Percentiles rank a stretch among this genome's conserved stretches.
phyloP scores from a whole-genome alignment of 2,113 vertebrate genomes.

The Campylomormyrus numenius region DNA sequence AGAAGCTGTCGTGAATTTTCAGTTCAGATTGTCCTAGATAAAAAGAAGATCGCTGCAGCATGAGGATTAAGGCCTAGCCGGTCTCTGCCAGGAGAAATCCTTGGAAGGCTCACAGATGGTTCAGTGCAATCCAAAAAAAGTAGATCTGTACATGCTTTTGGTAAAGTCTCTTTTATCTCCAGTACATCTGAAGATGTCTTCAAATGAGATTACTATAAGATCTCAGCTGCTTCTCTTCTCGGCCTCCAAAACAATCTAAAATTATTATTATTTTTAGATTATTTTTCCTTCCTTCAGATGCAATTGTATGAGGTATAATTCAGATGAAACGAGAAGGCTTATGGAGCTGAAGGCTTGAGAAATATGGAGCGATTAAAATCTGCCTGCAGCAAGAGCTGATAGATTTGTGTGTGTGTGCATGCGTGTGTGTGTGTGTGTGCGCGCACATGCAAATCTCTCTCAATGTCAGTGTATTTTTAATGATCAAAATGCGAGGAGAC shows the following conservation, averaged over 20 bases:
- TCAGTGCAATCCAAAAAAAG: background rate
- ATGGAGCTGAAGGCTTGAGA: background rate
- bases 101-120: background rate
- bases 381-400: background rate
- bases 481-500: background rate
- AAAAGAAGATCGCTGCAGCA: background rate
- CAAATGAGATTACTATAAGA: background rate
- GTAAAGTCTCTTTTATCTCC: background rate
- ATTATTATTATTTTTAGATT: background rate
- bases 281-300: background rate
- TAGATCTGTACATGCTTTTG: background rate
- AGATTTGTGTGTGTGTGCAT: background rate
- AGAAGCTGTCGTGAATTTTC: background rate
- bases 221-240: background rate
- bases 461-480: background rate
- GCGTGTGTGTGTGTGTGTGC: background rate
- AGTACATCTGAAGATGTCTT: constrained; percentile 1
- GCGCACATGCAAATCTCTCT: background rate
- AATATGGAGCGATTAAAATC: background rate
- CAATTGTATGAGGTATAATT: background rate
- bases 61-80: background rate
- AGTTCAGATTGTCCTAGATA: background rate
- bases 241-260: background rate
- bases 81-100: background rate
- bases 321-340: background rate